Base-by-base conservation (phyloP, 1,140 invertebrate species). In the Bombus vancouverensis region DNA sequence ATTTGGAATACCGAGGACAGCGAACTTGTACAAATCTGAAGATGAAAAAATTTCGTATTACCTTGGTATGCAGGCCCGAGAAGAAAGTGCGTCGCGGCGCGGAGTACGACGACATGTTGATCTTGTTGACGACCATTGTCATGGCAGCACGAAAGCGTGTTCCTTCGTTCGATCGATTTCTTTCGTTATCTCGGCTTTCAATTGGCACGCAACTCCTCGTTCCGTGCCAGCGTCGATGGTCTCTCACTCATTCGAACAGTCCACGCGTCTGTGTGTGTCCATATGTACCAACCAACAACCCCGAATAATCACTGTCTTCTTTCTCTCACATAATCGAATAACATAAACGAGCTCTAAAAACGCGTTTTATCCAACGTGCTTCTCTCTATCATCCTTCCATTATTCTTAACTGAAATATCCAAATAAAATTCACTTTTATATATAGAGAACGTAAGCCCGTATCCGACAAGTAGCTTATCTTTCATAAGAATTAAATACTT, bases 101-200 rank as follows among this genome's bases (percentile, higher is more conserved):
- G 62, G 93, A 91, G 74, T 93, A 93, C 86, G 92, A 92, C 90
- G 91, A 92, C 93, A 94, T 94, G 92, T 94, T 92, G 92, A 93
- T 93, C 85, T 94, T 94, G 86, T 93, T 94, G 88, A 93, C 93
- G 86, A 94, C 93, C 93, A 94, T 94, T 89, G 93, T 94, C 93
- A 94, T 93, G 87, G 89, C 93, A 92, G 81, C 79, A 22, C 53
- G 53, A 3, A 66, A 39, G 32, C 83, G 32, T 72, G 57, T 74
- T 81, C 68, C 68, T 68, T 42, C 78, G 72, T 81, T 75, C 78
- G 75, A 85, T 84, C 75, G 82, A 44, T 79, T 25, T 39, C 57
- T 65, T 10, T 62, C 42, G 39, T 62, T 62, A 71, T 78, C 74
- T 62, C 39, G 32, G 32, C 12, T 71, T 37, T 65, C 32, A 62